Base-by-base conservation (phyloP, 1,140 invertebrate species). In the Conus ventricosus region DNA sequence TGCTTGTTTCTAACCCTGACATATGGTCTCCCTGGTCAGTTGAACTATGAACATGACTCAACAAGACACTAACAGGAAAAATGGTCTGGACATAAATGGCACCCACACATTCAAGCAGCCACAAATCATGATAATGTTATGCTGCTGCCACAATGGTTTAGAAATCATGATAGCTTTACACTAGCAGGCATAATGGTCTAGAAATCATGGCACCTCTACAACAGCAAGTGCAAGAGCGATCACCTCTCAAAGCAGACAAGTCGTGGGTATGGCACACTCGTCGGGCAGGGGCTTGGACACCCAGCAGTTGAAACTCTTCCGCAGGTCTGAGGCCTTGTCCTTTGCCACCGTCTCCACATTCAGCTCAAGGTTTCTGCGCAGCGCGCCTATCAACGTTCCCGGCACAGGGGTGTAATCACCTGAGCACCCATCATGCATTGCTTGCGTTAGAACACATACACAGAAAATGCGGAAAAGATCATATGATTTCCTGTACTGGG, bases 291-390 rank as follows among this genome's bases (percentile, higher is more conserved):
- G 88, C 63, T 92, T 90, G 5, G 94, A 94, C 27, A 94, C 91
- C 94, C 94, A 95, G 85, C 94, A 95, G 39, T 92, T 92, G 86
- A 94, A 95, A 20, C 92, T 86, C 54, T 60, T 83, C 15, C 94
- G 80, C 51, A 95, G 87, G 87, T 95, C 94, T 63, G 94, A 85
- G 4, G 92, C 92, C 86, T 94, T 95, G 25, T 93, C 23, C 71
- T 60, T 67, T 6, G 94, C 91, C 55, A 95, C 86, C 0, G 90
- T 51, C 20, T 75, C 15, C 1, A 95, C 92, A 87, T 67, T 85
- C 8, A 95, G 87, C 17, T 87, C 90, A 11, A 95, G 89, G 55
- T 93, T 93, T 6, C 71, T 54, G 75, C 90, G 90, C 76, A 95
- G 87, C 11, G 94, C 92, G 5, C 93, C 93, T 57, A 95, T 93